Percentiles rank a stretch among this genome's conserved stretches.
phyloP scores from a whole-genome alignment of 2,113 vertebrate species.

The Salvelinus fontinalis region DNA sequence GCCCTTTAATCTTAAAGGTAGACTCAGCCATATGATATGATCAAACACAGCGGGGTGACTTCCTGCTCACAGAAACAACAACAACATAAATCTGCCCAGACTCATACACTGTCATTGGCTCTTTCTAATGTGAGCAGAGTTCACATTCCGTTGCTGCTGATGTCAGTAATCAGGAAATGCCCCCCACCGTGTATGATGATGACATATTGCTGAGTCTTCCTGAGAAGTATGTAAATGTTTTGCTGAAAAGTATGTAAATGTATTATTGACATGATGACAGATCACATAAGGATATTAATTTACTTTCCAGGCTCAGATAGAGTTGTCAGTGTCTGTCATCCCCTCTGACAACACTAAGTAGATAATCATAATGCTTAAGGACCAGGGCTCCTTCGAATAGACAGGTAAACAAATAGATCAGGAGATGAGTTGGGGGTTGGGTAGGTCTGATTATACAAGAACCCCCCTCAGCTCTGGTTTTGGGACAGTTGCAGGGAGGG shows the following conservation, averaged over 20 bases:
- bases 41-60: too few relatives aligned
- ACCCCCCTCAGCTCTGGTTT: slow-evolving; percentile 15
- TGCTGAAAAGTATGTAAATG: slow-evolving; percentile 51
- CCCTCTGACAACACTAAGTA: background rate
- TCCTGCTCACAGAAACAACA: too few relatives aligned
- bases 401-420: background rate
- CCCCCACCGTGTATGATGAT: too few relatives aligned
- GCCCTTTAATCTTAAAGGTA: slow-evolving; percentile 46
- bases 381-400: background rate
- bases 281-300: slow-evolving; percentile 23
- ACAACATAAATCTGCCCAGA: too few relatives aligned
- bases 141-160: too few relatives aligned
- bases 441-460: slow-evolving; percentile 12
- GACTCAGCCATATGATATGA: too few relatives aligned
- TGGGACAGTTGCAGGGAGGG: slow-evolving; percentile 42
- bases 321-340: slow-evolving; percentile 37
- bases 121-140: too few relatives aligned
- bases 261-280: slow-evolving; percentile 42
- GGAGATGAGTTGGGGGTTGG: slow-evolving; percentile 48
- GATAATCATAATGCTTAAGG: background rate
- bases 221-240: background rate
- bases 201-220: background rate
- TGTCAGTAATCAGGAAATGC: too few relatives aligned
- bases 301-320: slow-evolving; percentile 19
- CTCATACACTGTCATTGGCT: too few relatives aligned